Evolutionary conservation across 2,797 vertebrate species (phyloP).

Genomic region (Macropus fuliginosus): DNA sequence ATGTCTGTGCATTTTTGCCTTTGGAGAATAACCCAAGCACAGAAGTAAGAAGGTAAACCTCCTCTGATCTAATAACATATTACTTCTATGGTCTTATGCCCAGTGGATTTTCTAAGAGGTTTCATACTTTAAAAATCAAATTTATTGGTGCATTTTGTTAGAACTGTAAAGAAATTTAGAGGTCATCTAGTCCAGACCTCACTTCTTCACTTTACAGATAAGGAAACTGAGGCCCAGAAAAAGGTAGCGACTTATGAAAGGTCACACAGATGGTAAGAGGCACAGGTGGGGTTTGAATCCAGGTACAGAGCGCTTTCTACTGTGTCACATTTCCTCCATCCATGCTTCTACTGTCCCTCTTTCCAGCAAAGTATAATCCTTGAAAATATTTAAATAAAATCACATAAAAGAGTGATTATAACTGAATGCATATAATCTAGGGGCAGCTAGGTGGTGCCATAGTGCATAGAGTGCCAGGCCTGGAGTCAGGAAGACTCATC

Average conservation of each 20-base stretch:
- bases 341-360: not conserved
- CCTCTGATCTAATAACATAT: too few relatives aligned
- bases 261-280: not conserved
- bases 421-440: not conserved
- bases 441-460: not conserved
- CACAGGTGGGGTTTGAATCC: not conserved
- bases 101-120: too few relatives aligned
- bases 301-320: not conserved
- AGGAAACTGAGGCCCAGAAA: not conserved
- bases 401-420: not conserved
- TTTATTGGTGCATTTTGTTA: too few relatives aligned
- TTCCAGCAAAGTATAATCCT: not conserved
- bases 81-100: too few relatives aligned
- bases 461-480: not conserved
- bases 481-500: not conserved
- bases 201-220: too few relatives aligned
- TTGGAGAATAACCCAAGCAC: not conserved
- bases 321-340: not conserved
- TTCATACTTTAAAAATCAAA: too few relatives aligned
- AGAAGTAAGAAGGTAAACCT: too few relatives aligned
- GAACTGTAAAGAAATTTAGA: too few relatives aligned
- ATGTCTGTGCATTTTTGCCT: not conserved
- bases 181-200: too few relatives aligned
- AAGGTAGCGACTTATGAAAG: too few relatives aligned
- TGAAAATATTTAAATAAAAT: not conserved